Percentiles rank a stretch among this genome's conserved stretches.
Evolutionary conservation across 2,888 invertebrate genomes (phyloP).

Genomic region (Meiosimyza decipiens): DNA sequence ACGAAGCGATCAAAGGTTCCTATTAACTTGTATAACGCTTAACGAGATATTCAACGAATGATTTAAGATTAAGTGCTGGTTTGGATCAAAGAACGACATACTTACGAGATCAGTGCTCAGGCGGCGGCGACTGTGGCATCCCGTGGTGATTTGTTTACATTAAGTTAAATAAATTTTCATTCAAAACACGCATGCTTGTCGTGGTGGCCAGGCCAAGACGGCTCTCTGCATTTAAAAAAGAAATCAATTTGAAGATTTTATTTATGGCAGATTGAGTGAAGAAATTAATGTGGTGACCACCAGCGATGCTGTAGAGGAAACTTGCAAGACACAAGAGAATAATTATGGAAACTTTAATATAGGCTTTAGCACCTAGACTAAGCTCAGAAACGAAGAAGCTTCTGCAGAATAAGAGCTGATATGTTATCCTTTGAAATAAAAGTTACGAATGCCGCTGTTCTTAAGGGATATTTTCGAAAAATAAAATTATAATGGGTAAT

Average conservation of each 20-base stretch:
- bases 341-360: too few species aligned
- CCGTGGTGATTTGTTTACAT: conserved; percentile 20
- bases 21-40: conserved; percentile 5
- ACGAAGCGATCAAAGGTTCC: not conserved
- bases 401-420: too few species aligned
- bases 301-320: not conserved
- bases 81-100: not conserved
- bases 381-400: too few species aligned
- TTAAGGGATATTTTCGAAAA: too few species aligned
- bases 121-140: conserved; percentile 7
- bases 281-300: conserved; percentile 8
- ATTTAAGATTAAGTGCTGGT: conserved; percentile 20
- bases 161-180: conserved; percentile 26
- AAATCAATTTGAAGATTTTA: conserved; percentile 16
- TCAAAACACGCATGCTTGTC: not conserved
- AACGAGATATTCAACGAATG: conserved; percentile 22
- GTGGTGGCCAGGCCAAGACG: not conserved
- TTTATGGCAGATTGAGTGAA: conserved; percentile 8
- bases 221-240: not conserved
- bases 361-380: too few species aligned
- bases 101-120: not conserved
- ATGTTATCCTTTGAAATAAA: too few species aligned
- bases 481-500: too few species aligned
- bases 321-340: too few species aligned
- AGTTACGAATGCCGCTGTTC: too few species aligned